These are phyloP conservation scores for Melinopterus prodromus DNA, from an alignment of 2,888 invertebrate species.

Conservation along the genomic window DNA sequence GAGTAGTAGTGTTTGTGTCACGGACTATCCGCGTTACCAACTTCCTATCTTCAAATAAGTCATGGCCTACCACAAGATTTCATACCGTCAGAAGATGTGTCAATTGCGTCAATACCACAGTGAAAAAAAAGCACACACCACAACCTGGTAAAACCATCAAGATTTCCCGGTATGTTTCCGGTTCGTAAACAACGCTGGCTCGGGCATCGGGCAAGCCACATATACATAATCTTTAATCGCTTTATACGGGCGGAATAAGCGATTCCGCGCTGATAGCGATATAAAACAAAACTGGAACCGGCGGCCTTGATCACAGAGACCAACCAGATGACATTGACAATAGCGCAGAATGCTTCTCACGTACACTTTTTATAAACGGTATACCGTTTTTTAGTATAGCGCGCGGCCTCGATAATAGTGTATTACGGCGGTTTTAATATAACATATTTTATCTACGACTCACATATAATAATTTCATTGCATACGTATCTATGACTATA, in stretches of 20 bases:
- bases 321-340: constrained; percentile 4
- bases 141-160: not conserved
- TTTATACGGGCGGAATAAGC: not conserved
- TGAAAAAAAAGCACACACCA: not conserved
- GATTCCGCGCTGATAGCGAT: not conserved
- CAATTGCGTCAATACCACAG: not conserved
- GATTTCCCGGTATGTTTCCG: not conserved
- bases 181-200: not conserved
- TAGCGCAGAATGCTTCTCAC: constrained; percentile 4
- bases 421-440: too few relatives aligned
- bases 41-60: not conserved
- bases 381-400: not conserved
- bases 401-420: not conserved
- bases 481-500: too few relatives aligned
- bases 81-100: too few relatives aligned
- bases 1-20: too few relatives aligned
- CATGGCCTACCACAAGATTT: not conserved
- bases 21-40: not conserved
- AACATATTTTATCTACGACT: too few relatives aligned
- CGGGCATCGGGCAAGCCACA: not conserved
- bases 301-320: not conserved
- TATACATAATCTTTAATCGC: not conserved
- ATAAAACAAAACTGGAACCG: not conserved
- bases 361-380: not conserved
- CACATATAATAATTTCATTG: too few relatives aligned